phyloP scores from a whole-genome alignment of 2,888 invertebrate species.

The Lithophane leautieri region DNA sequence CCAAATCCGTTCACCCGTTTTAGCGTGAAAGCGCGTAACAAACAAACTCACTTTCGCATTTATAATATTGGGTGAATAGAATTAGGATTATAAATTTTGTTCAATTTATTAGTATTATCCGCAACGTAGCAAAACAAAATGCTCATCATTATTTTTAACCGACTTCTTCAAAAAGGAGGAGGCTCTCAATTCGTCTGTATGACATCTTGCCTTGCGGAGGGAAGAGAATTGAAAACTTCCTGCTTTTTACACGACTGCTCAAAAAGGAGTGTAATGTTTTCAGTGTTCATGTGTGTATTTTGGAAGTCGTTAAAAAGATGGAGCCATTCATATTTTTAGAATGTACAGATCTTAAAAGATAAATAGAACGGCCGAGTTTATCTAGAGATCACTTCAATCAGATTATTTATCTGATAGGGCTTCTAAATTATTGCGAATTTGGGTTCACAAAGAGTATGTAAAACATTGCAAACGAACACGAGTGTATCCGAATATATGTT shows the following conservation, averaged over 20 bases:
- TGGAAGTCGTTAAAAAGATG: not conserved
- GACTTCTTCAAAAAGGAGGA: too few relatives aligned
- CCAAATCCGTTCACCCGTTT: too few relatives aligned
- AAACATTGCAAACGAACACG: not conserved
- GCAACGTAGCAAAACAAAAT: not conserved
- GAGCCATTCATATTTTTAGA: conserved; percentile 12
- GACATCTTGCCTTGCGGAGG: too few relatives aligned
- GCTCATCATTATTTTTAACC: too few relatives aligned
- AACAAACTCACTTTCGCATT: too few relatives aligned
- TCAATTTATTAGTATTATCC: not conserved
- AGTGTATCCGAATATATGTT: too few relatives aligned
- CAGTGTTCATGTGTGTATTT: too few relatives aligned
- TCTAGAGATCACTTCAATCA: conserved; percentile 28
- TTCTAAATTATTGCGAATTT: not conserved
- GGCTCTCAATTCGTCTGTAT: too few relatives aligned
- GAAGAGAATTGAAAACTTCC: not conserved
- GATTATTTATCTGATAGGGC: conserved; percentile 35
- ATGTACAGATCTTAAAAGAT: conserved; percentile 37
- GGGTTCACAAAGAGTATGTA: not conserved
- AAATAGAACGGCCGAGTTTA: conserved; percentile 28
- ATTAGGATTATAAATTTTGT: too few relatives aligned
- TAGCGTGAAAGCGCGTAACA: too few relatives aligned
- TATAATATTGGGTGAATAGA: too few relatives aligned
- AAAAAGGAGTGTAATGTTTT: too few relatives aligned
- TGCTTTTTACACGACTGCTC: not conserved